Evolutionary conservation across 2,888 invertebrate genomes (phyloP), one percentile per base, ranked within the genome.

Genomic region (Seladonia tumulorum): DNA sequence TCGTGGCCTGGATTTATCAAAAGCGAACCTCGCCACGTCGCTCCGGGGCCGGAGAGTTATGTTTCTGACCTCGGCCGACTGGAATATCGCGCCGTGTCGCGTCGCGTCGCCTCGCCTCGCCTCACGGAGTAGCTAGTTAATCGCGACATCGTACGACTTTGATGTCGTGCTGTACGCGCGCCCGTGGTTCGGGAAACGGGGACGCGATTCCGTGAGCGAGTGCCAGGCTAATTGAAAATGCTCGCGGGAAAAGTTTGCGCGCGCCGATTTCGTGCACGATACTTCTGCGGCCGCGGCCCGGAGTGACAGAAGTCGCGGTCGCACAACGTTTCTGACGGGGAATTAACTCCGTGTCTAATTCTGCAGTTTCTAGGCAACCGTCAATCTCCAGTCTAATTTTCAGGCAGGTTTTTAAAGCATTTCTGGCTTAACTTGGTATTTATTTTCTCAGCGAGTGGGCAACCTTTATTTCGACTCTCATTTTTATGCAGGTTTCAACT

Each of bases 1-100:
- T 85, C 88, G 81, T 90, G 87, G 90, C 91, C 90, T 90, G 88
- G 91, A 91, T 90, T 89, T 89, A 88, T 83, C 86, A 83, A 86
- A 90, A 87, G 79, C 79, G 60, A 85, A 75, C 53, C 63, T 60
- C 12, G 45, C 70, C 29, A 45, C 60, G 73, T 82, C 76, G 82
- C 77, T 86, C 25, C 60, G 8, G 76, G 79, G 45, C 39, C 35
- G 35, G 35, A 35, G 86, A 82, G 72, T 77, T 60, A 82, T 66
- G 77, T 66, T 71, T 83, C 76, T 86, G 86, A 86, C 87, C 87
- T 82, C 82, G 74, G 39, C 22, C 18, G 12, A 39, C 53, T 25
- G 8, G n/a, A n/a, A n/a, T 47, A 79, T 63, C 71, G 45, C 66
- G 7, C 35, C 35, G 66, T 22, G 29, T 29, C 47, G n/a, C n/a